Conservation (phyloP, 2,888 invertebrate genomes). For the Callosobruchus maculatus region DNA sequence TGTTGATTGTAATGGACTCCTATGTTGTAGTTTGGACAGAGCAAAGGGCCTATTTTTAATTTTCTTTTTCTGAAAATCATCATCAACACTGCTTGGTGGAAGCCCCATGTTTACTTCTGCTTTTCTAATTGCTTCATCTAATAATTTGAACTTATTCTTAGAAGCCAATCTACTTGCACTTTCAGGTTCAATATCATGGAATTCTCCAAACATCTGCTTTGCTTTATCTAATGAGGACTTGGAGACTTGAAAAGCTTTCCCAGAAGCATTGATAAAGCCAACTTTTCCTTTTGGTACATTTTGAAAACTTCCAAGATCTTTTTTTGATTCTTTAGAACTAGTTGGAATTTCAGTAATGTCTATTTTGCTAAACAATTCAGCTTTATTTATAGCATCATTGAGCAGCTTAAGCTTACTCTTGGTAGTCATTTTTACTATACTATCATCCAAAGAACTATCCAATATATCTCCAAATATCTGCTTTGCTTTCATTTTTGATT, state of each 20-base stretch:
- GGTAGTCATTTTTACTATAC: neutral
- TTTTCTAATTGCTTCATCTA: conserved; percentile 4
- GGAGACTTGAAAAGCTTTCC: conserved; percentile 38
- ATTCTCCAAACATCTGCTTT: conserved; percentile 2
- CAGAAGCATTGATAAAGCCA: conserved; percentile 41
- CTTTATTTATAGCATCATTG: neutral
- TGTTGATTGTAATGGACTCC: neutral
- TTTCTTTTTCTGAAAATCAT: neutral
- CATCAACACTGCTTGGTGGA: neutral
- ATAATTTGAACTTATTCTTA: conserved; percentile 8
- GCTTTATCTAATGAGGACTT: conserved; percentile 5
- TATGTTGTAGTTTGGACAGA: neutral
- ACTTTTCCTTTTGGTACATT: conserved; percentile 11
- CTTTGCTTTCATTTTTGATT: neutral
- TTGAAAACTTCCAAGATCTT: no score
- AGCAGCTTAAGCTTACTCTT: neutral
- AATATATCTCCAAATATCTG: neutral
- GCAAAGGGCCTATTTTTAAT: neutral
- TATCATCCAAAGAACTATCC: neutral
- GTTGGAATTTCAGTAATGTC: neutral
- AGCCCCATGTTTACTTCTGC: conserved; percentile 2
- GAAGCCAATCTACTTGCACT: neutral
- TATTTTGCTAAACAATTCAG: neutral
- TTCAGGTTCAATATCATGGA: conserved; percentile 43
- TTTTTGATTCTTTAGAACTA: neutral